phyloP scores from a whole-genome alignment of 2,113 vertebrate species.

The Pavo muticus region DNA sequence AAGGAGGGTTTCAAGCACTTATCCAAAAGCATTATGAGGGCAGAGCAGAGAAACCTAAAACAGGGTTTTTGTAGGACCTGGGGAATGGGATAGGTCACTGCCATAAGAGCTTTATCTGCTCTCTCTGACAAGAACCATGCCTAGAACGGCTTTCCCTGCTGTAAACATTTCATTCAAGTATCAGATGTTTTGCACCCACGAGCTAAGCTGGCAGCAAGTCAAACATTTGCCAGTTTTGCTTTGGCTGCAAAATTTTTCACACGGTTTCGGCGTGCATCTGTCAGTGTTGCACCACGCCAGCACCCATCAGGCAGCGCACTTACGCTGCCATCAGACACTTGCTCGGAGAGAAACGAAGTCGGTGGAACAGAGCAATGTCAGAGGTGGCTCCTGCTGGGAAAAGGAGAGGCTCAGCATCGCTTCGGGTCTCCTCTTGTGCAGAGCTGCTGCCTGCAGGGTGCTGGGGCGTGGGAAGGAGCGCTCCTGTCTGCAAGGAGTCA shows the following conservation, averaged over 20 bases:
- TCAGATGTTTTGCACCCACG: not conserved
- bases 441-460: not conserved
- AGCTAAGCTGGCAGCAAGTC: not conserved
- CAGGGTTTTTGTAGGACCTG: not conserved
- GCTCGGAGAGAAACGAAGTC: accelerated
- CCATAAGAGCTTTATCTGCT: not conserved
- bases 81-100: not conserved
- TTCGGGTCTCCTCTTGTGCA: not conserved
- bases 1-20: not conserved
- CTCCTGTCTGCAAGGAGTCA: not conserved
- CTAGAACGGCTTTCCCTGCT: not conserved
- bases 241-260: slow-evolving; percentile 28
- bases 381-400: not conserved
- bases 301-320: not conserved
- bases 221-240: slow-evolving; percentile 24
- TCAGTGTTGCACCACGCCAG: not conserved
- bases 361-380: accelerated
- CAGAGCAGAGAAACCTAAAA: not conserved
- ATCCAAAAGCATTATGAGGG: not conserved
- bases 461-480: not conserved
- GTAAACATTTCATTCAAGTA: not conserved
- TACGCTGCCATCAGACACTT: not conserved
- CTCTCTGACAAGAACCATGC: not conserved
- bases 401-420: accelerated
- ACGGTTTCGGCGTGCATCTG: not conserved